These are phyloP conservation scores for Artibeus jamaicensis DNA, from an alignment of 2,797 vertebrate species.

Conservation along the genomic window DNA sequence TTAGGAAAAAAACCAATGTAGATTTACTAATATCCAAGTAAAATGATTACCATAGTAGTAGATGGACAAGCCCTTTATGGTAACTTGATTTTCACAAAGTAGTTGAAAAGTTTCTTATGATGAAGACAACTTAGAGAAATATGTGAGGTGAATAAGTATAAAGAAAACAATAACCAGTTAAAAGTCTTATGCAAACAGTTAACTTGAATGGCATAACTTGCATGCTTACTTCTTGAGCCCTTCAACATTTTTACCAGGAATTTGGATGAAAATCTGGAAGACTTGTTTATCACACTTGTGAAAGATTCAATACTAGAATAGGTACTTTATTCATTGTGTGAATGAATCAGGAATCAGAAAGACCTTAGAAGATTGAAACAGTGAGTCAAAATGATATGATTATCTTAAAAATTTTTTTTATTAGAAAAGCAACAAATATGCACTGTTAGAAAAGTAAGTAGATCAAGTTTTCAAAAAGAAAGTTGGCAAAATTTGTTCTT, in stretches of 20 bases:
- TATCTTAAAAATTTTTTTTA: neutral
- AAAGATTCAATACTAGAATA: neutral
- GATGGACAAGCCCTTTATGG: neutral
- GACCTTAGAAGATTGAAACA: conserved; percentile 18
- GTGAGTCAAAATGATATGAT: neutral
- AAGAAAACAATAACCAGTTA: neutral
- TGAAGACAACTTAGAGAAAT: neutral
- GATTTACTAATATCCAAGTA: neutral
- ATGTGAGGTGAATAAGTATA: neutral
- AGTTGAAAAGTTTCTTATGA: neutral
- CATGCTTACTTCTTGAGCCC: neutral
- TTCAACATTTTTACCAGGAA: neutral
- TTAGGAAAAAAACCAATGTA: neutral
- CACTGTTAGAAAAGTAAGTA: neutral
- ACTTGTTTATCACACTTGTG: neutral
- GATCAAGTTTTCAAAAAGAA: neutral
- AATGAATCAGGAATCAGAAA: neutral
- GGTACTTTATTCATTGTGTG: neutral
- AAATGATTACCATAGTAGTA: neutral
- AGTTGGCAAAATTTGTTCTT: neutral
- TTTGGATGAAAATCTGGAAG: neutral
- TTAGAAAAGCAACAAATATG: neutral
- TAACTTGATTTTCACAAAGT: neutral
- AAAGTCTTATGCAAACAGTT: neutral
- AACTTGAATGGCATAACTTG: neutral